These are phyloP conservation scores for Cataglyphis albicans DNA, from an alignment of 2,888 invertebrate species.

Conservation along the genomic window DNA sequence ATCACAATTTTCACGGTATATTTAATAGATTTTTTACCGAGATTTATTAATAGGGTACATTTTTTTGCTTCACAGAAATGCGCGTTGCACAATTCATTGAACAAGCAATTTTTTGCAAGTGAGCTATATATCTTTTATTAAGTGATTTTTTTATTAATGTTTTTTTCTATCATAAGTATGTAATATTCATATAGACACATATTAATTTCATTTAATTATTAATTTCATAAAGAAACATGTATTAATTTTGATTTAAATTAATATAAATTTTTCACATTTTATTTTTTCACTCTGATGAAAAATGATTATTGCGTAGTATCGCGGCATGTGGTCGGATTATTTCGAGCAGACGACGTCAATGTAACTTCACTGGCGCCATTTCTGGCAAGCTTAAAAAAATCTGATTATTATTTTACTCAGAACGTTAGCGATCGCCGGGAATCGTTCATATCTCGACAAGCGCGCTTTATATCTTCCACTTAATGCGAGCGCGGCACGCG, in stretches of 20 bases:
- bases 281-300: not conserved
- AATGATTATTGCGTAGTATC: constrained; percentile 9
- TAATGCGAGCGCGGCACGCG: constrained; percentile 79
- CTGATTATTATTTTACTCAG: constrained; percentile 76
- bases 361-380: constrained; percentile 40
- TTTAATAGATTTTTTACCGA: constrained; percentile 64
- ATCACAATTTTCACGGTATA: constrained; percentile 59
- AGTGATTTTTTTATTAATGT: not conserved
- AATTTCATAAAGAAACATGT: not conserved
- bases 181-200: not conserved
- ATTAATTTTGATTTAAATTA: not conserved
- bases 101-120: not conserved
- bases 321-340: not conserved
- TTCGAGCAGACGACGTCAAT: constrained; percentile 21
- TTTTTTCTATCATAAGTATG: not conserved
- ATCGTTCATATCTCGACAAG: constrained; percentile 71
- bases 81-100: not conserved
- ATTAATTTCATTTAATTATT: not conserved
- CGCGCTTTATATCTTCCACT: constrained; percentile 71
- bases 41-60: constrained; percentile 51
- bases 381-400: constrained; percentile 57
- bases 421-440: constrained; percentile 70
- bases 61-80: not conserved
- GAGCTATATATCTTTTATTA: not conserved
- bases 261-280: not conserved